A percentile compares a stretch with the other conserved stretches of the same genome.
Conservation (phyloP, 30 jellyfish, hydroid and myxozoan species). For the Aurelia aurita region DNA sequence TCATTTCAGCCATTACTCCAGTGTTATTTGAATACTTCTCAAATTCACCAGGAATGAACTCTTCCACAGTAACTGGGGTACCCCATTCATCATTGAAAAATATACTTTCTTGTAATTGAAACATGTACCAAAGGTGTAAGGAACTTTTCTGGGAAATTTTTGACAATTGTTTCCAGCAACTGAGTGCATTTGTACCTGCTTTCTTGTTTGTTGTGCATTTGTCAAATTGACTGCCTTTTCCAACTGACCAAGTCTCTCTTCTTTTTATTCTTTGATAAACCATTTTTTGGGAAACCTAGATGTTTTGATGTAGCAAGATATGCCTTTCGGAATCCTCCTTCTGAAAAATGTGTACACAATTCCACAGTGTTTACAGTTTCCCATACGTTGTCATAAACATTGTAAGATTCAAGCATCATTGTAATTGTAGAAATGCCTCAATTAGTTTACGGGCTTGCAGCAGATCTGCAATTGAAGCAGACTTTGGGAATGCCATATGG, state of each 20-base stretch:
- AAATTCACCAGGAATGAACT: too few species aligned
- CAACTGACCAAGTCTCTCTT: constrained; percentile 3
- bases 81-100: constrained; percentile 25
- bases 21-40: too few species aligned
- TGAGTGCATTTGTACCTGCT: background rate
- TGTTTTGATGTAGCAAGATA: constrained; percentile 20
- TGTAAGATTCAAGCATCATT: too few species aligned
- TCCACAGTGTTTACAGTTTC: background rate
- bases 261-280: constrained; percentile 25
- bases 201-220: constrained; percentile 18
- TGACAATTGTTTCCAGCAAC: background rate
- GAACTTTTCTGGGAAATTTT: too few species aligned
- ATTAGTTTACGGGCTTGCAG: too few species aligned
- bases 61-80: too few species aligned
- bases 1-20: too few species aligned
- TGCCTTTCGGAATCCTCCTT: constrained; percentile 37
- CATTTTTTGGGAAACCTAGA: constrained; percentile 42
- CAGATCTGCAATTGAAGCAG: too few species aligned
- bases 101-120: constrained; percentile 11
- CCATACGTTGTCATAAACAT: too few species aligned
- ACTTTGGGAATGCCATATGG: constrained; percentile 7
- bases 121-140: constrained; percentile 8
- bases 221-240: background rate
- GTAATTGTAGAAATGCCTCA: too few species aligned
- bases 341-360: background rate